Evolutionary conservation across 2,113 vertebrate genomes (phyloP), one percentile per base, ranked within the genome.

Genomic region (Alligator sinensis): DNA sequence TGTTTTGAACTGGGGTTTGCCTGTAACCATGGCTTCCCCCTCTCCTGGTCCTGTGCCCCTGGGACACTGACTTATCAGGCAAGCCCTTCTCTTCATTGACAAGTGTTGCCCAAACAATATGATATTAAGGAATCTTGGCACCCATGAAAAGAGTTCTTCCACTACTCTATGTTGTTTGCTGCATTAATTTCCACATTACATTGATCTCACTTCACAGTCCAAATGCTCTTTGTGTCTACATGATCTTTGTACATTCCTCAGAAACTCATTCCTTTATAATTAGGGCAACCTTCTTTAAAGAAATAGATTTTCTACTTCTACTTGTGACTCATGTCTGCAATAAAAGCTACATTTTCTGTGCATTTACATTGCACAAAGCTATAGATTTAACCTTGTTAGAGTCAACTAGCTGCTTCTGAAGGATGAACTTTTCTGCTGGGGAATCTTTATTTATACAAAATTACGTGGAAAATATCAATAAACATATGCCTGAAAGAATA

Each of bases 401-500:
- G 22, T 13, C 30, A 89, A 75, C 22, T 8, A 77, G 47, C 19
- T 87, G 86, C 66, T 92, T 93, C 64, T 91, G 80, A 86, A 89
- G 70, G 47, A 58, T 59, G 34, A 22, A n/a, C 58, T 4, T 92
- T 82, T 91, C 66, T 80, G 80, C 47, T 72, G 18, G 27, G 30
- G 17, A 81, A 81, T 24, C 47, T 81, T 57, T 82, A 47, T 58
- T 92, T 77, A 58, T 64, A 38, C 60, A 70, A 74, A 90, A 63
- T 7, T 19, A 63, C 38, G 11, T 0, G 7, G 1, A 1, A 78
- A 0, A 0, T 55, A 68, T 3, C 18, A 57, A 62, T n/a, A 82
- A n/a, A 55, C 18, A 30, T 30, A 57, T 24, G 80, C n/a, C 62
- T 66, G 63, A 66, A 82, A 47, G 18, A 77, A 8, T 5, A 54